Conservation (phyloP, 2,888 invertebrate species). For the Tetragonisca angustula region DNA sequence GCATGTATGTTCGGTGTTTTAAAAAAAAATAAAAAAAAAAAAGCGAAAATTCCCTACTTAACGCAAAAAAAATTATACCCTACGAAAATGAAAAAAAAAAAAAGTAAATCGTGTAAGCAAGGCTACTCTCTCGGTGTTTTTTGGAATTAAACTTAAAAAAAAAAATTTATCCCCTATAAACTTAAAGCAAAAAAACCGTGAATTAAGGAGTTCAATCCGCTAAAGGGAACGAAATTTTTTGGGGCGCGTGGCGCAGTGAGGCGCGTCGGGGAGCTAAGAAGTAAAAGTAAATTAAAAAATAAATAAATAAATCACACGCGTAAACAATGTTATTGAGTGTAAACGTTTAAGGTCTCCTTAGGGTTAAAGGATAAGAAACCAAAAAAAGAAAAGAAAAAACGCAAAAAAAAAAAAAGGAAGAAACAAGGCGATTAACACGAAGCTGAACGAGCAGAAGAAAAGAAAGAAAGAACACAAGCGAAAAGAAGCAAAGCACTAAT, state of each 20-base stretch:
- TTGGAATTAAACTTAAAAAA: constrained; percentile 81
- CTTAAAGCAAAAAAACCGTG: constrained; percentile 76
- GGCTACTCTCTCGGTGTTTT: constrained; percentile 83
- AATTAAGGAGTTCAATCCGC: constrained; percentile 48
- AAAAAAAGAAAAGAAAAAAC: constrained; percentile 67
- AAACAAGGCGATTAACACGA: constrained; percentile 71
- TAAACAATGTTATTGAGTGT: constrained; percentile 80
- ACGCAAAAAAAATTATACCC: constrained; percentile 73
- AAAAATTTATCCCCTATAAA: constrained; percentile 76
- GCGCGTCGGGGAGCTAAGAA: constrained; percentile 40
- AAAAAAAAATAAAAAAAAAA: constrained; percentile 67
- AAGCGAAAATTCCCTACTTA: constrained; percentile 78
- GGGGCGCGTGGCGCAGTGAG: constrained; percentile 53
- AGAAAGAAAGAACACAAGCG: constrained; percentile 58
- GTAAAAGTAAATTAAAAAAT: background rate
- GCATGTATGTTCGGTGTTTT: constrained; percentile 84
- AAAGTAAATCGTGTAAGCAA: constrained; percentile 78
- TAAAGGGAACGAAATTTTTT: background rate
- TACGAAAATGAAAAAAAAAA: constrained; percentile 66
- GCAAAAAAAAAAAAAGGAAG: constrained; percentile 68
- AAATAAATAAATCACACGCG: constrained; percentile 14
- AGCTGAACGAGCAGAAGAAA: constrained; percentile 64
- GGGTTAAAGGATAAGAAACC: constrained; percentile 73
- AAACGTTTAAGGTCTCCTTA: constrained; percentile 81
- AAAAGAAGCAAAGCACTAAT: constrained; percentile 74